Percentiles rank a stretch among this genome's conserved stretches.
These are phyloP conservation scores for Eulacestoma nigropectus DNA, from an alignment of 2,113 vertebrate genomes.

Conservation along the genomic window DNA sequence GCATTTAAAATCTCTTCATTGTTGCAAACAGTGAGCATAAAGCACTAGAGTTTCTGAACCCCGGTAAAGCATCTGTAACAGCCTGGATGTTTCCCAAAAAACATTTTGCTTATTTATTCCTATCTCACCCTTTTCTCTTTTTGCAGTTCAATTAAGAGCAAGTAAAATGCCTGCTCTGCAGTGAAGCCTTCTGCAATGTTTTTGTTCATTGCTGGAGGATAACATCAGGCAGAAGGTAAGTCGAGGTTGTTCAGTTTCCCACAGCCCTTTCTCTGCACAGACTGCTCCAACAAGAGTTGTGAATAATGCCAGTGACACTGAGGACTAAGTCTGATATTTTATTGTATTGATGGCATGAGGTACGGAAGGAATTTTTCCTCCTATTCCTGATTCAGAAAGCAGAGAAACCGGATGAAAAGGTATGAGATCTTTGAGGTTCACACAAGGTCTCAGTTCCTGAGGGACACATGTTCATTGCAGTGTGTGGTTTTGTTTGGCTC, in stretches of 20 bases:
- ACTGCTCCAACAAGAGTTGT: not conserved
- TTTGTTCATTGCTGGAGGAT: not conserved
- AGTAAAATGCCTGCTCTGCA: not conserved
- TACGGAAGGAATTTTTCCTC: not conserved
- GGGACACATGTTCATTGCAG: not conserved
- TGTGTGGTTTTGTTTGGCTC: not conserved
- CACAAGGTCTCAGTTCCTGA: not conserved
- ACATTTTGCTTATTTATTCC: not conserved
- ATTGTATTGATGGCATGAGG: not conserved
- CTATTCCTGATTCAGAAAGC: not conserved
- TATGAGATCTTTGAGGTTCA: not conserved
- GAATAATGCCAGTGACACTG: not conserved
- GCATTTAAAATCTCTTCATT: not conserved
- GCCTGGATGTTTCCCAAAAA: not conserved
- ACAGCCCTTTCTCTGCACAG: not conserved
- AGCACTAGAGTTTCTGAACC: not conserved
- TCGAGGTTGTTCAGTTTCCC: rapidly evolving
- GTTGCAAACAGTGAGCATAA: not conserved
- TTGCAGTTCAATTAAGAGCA: not conserved
- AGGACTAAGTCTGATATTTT: not conserved
- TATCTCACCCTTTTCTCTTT: not conserved
- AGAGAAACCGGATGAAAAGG: not conserved
- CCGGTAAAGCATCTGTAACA: not conserved
- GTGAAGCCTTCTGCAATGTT: not conserved
- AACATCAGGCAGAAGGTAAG: not conserved